A percentile compares a stretch with the other conserved stretches of the same genome.
phyloP scores from a whole-genome alignment of 2,113 vertebrate genomes.

The Indicator indicator region DNA sequence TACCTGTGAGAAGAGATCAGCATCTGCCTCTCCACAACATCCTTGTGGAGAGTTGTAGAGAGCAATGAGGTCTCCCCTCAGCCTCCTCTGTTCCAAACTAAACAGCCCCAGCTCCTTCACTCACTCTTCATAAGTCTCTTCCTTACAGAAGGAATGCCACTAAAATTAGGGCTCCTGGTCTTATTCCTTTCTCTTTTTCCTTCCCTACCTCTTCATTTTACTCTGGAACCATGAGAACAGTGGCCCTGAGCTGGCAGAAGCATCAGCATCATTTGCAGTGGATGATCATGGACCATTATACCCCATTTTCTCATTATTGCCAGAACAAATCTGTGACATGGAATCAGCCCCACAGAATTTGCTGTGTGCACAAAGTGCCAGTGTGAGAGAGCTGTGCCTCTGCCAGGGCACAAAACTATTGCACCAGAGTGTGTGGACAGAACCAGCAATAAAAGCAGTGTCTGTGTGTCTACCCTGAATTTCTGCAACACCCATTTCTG shows the following conservation, averaged over 20 bases:
- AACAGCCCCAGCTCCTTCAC: no score
- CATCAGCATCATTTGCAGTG: background rate
- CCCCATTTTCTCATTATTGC: rapidly evolving
- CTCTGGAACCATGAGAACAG: background rate
- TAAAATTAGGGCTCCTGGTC: background rate
- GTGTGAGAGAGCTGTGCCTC: background rate
- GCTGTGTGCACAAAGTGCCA: background rate
- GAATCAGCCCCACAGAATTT: rapidly evolving
- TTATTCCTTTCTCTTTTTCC: background rate
- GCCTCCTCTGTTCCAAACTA: no score
- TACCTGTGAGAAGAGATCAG: no score
- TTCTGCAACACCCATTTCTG: background rate
- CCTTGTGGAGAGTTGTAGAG: no score
- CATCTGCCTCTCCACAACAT: no score
- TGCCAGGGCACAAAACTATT: rapidly evolving
- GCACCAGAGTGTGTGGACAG: rapidly evolving
- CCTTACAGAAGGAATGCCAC: background rate
- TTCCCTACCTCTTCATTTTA: background rate
- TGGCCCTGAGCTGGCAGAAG: background rate
- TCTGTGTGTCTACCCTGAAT: background rate
- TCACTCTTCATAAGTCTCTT: no score
- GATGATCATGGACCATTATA: no score
- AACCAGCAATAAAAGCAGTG: rapidly evolving
- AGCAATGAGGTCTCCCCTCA: no score
- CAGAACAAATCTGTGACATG: rapidly evolving